Evolutionary conservation across 2,113 vertebrate species (phyloP), one percentile per base, ranked within the genome.

Genomic region (Megaceryle maxima): DNA sequence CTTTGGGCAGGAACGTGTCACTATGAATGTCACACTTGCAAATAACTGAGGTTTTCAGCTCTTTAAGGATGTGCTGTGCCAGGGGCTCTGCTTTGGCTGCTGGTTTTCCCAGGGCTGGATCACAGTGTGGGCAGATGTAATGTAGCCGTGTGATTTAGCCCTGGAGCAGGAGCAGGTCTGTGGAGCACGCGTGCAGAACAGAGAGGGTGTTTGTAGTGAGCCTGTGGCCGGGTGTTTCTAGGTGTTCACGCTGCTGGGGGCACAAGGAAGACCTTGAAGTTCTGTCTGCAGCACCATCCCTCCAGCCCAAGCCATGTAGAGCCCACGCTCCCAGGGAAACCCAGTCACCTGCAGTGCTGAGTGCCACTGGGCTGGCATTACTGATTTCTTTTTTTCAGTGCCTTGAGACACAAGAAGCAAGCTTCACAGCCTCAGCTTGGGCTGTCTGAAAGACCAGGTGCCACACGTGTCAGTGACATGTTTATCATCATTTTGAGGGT

Each of bases 391-490:
- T 7, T 9, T 37, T 11, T 50, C 17, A 33, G 59, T 83, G 66
- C 72, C 91, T 88, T 66, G 48, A 73, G 69, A 51, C 22, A 16
- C 29, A 51, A 57, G 70, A 28, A 64, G 39, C 26, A 63, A 70
- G 39, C 46, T 56, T 69, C 29, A 18, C n/a, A 37, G 62, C 17
- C 35, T 10, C 50, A 53, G 37, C 10, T 14, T 21, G 62, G 41
- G 59, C 25, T 62, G 53, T 43, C 48, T 68, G 62, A 62, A 35
- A 63, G 48, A 4, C 17, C 13, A 33, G 13, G 35, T 50, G 35
- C 55, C 69, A 37, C 41, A 20, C 11, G 0, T 16, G 33, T 25
- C 46, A 41, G 9, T 20, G 56, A 14, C 5, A 0, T 11, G n/a
- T 31, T n/a, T 28, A 12, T 20, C 10, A 2, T 20, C 13, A 3